Percentiles rank a stretch among this genome's conserved stretches.
Evolutionary conservation across 2,888 invertebrate species (phyloP).

Genomic region (Argyresthia albistria): DNA sequence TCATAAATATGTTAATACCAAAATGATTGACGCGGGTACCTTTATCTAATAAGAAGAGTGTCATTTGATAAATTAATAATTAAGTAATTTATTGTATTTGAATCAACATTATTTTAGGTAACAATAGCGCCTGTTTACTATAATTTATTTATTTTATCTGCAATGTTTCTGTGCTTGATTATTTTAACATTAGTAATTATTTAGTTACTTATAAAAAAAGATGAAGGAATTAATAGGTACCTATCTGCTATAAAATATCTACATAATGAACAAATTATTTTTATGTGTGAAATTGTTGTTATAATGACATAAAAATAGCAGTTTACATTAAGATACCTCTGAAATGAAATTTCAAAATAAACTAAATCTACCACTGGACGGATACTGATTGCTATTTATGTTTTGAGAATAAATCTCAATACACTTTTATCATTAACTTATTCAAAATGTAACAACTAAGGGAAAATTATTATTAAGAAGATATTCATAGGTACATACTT

Average conservation of each 20-base stretch:
- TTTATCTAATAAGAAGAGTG: conserved; percentile 15
- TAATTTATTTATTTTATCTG: neutral
- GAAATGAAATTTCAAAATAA: too few species aligned
- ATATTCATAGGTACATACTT: neutral
- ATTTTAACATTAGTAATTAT: too few species aligned
- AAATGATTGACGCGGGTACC: conserved; percentile 45
- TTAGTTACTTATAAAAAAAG: too few species aligned
- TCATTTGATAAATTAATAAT: neutral
- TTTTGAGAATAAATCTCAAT: too few species aligned
- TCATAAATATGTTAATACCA: conserved; percentile 13
- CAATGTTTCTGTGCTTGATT: neutral
- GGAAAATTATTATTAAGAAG: neutral
- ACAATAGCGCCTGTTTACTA: conserved; percentile 56
- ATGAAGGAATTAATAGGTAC: neutral
- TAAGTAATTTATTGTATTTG: too few species aligned
- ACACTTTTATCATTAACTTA: conserved; percentile 7
- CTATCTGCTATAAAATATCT: neutral
- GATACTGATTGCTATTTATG: conserved; percentile 65
- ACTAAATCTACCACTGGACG: conserved; percentile 54
- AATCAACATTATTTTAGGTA: conserved; percentile 37
- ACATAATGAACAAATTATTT: neutral
- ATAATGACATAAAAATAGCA: conserved; percentile 4
- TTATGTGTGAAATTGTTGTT: conserved; percentile 17
- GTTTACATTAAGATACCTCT: too few species aligned
- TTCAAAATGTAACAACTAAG: conserved; percentile 5